A percentile compares a stretch with the other conserved stretches of the same genome.
Conservation (phyloP, 2,113 vertebrate species). For the Cephalopterus ornatus region DNA sequence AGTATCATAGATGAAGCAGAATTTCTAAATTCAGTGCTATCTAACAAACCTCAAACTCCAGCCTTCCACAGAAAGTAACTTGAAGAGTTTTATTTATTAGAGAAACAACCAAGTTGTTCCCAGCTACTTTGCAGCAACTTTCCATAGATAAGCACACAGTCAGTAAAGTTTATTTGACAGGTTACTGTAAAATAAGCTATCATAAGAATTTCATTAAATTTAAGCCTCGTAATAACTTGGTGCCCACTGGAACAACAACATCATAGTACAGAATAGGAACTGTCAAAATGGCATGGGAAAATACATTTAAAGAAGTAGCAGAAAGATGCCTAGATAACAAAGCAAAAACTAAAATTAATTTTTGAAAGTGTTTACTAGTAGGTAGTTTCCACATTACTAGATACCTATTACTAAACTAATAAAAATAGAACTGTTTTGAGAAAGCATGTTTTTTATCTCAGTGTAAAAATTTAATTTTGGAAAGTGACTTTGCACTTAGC, state of each 20-base stretch:
- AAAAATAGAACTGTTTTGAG: conserved; percentile 16
- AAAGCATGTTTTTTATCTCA: conserved; percentile 3
- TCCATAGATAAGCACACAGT: not conserved
- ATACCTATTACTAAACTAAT: conserved; percentile 24
- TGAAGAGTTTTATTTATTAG: not conserved
- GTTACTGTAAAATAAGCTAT: not conserved
- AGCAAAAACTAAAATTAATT: conserved; percentile 43
- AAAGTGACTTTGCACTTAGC: not conserved
- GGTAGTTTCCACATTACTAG: conserved; percentile 32
- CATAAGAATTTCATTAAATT: conserved; percentile 40
- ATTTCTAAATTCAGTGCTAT: not conserved
- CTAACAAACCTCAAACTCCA: not conserved
- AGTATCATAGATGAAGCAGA: not conserved
- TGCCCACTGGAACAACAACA: conserved; percentile 30
- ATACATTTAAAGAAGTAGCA: not conserved
- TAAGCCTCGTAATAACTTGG: conserved; percentile 20
- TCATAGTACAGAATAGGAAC: not conserved
- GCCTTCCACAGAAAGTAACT: not conserved
- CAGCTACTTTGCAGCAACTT: not conserved
- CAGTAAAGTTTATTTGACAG: conserved; percentile 27
- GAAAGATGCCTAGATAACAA: conserved; percentile 12
- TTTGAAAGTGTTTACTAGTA: not conserved
- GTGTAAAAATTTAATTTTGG: conserved; percentile 29
- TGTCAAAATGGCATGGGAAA: conserved; percentile 22
- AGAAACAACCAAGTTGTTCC: not conserved